Conservation (phyloP, 2,888 invertebrate genomes). For the Petrolisthes manimaculis region DNA sequence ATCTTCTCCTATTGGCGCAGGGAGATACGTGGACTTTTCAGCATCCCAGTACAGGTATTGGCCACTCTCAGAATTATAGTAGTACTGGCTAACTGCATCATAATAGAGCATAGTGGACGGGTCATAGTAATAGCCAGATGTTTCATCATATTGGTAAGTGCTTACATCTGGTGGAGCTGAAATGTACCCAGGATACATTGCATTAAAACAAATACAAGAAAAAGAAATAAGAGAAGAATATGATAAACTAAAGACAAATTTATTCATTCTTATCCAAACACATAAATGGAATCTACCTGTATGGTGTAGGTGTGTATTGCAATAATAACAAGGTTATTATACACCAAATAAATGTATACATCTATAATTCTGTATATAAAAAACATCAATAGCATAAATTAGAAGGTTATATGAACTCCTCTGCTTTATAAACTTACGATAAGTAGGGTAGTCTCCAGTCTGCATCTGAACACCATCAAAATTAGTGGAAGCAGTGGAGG, state of each 20-base stretch:
- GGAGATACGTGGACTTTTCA: constrained; percentile 70
- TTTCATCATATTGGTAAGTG: constrained; percentile 92
- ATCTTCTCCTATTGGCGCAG: constrained; percentile 69
- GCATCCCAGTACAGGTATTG: constrained; percentile 97
- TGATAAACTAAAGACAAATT: no score
- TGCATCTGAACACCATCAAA: constrained; percentile 51
- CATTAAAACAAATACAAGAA: neutral
- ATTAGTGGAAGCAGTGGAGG: constrained; percentile 31
- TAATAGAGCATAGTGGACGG: constrained; percentile 93
- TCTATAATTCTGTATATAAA: no score
- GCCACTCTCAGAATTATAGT: constrained; percentile 90
- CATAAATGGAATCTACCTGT: neutral
- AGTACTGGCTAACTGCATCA: constrained; percentile 95
- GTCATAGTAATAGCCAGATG: constrained; percentile 97
- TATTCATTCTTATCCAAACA: neutral
- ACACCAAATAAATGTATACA: no score
- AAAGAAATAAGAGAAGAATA: neutral
- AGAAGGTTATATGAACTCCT: no score
- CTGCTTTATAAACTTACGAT: constrained; percentile 51
- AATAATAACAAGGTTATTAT: no score
- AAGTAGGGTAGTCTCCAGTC: constrained; percentile 57
- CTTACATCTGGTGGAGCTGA: constrained; percentile 83
- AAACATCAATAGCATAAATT: no score
- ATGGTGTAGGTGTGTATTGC: no score
- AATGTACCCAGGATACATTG: constrained; percentile 1